Conservation (phyloP, 2,797 vertebrate species). For the Falco naumanni region DNA sequence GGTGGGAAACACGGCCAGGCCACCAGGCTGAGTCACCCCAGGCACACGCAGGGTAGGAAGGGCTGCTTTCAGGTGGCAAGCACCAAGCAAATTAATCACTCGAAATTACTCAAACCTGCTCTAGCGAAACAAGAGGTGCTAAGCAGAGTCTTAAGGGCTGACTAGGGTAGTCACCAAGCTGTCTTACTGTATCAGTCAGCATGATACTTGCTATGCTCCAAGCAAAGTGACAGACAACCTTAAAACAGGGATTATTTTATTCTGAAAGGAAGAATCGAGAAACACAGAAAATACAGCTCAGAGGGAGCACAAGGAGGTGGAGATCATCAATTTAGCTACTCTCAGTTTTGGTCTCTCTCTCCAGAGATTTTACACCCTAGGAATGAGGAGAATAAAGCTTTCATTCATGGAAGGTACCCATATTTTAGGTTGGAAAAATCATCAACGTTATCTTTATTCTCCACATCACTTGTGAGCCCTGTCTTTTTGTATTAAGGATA, state of each 20-base stretch:
- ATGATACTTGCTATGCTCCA: not conserved
- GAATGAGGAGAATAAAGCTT: not conserved
- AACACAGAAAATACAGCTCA: not conserved
- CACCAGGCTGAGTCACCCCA: not conserved
- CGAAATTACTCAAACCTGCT: not conserved
- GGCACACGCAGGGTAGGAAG: rapidly evolving
- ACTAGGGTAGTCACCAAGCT: not conserved
- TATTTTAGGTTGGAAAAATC: not conserved
- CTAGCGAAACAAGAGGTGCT: not conserved
- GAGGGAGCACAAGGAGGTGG: not conserved
- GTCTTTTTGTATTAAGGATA: conserved; percentile 1
- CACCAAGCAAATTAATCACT: not conserved
- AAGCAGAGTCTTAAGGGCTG: not conserved
- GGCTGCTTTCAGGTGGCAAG: not conserved
- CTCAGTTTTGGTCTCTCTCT: not conserved
- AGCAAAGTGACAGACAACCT: not conserved
- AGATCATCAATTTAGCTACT: not conserved
- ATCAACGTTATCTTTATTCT: not conserved
- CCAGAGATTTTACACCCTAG: not conserved
- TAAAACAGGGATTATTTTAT: not conserved
- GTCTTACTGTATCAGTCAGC: not conserved
- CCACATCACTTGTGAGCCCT: not conserved
- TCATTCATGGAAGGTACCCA: not conserved
- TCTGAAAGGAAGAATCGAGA: not conserved
- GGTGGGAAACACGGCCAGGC: not conserved